Percentiles rank a stretch among this genome's conserved stretches.
Conservation (phyloP, 2,797 vertebrate species). For the Microcaecilia unicolor region DNA sequence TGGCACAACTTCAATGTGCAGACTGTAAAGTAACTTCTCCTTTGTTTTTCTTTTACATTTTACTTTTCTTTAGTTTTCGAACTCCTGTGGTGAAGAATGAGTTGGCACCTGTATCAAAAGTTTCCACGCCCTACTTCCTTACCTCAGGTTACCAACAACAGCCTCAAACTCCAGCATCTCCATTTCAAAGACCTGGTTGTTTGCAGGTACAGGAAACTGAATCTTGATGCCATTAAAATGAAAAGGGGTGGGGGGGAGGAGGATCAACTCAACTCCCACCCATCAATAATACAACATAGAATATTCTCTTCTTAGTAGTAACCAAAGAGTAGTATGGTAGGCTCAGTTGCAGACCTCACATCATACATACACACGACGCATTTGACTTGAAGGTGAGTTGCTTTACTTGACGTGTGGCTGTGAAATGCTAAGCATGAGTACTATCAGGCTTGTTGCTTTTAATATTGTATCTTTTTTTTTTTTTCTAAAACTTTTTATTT, state of each 20-base stretch:
- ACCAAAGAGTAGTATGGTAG: no score
- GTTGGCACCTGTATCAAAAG: conserved; percentile 37
- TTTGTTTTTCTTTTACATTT: background rate
- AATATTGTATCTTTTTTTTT: no score
- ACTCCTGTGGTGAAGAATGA: conserved; percentile 71
- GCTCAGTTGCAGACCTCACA: no score
- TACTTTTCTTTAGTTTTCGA: conserved; percentile 43
- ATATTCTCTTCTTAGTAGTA: no score
- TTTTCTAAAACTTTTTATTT: no score
- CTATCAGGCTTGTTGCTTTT: no score
- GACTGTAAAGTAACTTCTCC: no score
- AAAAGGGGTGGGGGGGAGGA: background rate
- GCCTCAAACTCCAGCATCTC: conserved; percentile 38
- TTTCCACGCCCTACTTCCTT: conserved; percentile 58
- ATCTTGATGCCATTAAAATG: background rate
- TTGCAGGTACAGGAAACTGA: conserved; percentile 52
- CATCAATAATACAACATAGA: background rate
- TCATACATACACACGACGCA: no score
- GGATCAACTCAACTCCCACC: background rate
- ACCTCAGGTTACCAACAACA: conserved; percentile 26
- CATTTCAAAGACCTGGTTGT: conserved; percentile 34
- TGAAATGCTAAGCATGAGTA: no score
- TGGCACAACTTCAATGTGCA: no score
- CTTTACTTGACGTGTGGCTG: no score
- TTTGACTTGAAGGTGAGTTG: no score